Evolutionary conservation across 1,140 invertebrate species (phyloP).

Genomic region (Pinna nobilis): DNA sequence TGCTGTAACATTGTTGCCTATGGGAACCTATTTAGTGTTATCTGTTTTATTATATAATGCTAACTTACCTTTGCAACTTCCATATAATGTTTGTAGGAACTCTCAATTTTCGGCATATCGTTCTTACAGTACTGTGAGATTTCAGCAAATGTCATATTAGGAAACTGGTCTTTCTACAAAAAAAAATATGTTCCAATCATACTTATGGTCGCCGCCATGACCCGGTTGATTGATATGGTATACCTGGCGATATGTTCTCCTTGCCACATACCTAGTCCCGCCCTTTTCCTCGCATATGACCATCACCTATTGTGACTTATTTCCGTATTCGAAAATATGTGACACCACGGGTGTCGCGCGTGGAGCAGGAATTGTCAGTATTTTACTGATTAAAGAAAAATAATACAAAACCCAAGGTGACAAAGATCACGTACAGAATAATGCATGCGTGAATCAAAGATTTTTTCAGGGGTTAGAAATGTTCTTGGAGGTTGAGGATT

Average conservation of each 20-base stretch:
- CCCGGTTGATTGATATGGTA: too few relatives aligned
- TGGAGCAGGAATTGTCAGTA: too few relatives aligned
- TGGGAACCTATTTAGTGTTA: too few relatives aligned
- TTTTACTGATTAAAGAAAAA: neutral
- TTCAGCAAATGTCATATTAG: constrained; percentile 34
- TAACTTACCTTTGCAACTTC: constrained; percentile 51
- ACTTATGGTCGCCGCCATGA: too few relatives aligned
- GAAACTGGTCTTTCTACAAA: constrained; percentile 25
- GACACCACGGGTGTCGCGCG: too few relatives aligned
- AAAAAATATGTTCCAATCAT: neutral
- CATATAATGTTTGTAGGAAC: constrained; percentile 42
- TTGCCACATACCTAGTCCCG: too few relatives aligned
- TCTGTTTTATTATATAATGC: too few relatives aligned
- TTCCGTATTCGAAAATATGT: too few relatives aligned
- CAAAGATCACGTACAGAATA: neutral
- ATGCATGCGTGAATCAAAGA: neutral
- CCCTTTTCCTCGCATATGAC: too few relatives aligned
- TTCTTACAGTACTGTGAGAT: constrained; percentile 38
- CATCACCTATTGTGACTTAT: too few relatives aligned
- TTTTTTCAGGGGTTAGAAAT: neutral
- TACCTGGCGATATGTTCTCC: too few relatives aligned
- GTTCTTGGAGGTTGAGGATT: neutral
- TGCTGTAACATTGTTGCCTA: too few relatives aligned
- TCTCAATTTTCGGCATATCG: constrained; percentile 21
- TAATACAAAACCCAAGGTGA: neutral